Evolutionary conservation across 1,140 invertebrate species (phyloP).

Genomic region (Chironomus striatipennis): DNA sequence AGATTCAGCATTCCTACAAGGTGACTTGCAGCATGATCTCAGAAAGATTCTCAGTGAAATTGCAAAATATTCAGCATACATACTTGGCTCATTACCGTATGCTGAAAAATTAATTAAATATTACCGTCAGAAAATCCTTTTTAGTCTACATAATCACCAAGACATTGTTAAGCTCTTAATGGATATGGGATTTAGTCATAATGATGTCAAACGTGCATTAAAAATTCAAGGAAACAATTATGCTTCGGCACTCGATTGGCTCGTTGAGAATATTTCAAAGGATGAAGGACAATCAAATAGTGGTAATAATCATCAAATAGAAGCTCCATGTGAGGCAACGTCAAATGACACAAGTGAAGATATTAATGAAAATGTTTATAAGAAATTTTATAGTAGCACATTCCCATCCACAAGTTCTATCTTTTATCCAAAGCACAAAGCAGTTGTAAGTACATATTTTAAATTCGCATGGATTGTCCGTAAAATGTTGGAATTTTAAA

Average conservation of each 20-base stretch:
- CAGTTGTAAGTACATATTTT: conserved; percentile 3
- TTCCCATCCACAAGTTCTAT: background rate
- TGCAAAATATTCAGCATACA: conserved; percentile 36
- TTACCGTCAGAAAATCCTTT: conserved; percentile 37
- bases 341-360: conserved; percentile 30
- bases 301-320: conserved; percentile 27
- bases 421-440: background rate
- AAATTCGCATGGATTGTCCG: too few species aligned
- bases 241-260: conserved; percentile 35
- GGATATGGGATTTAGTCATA: conserved; percentile 37
- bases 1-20: background rate
- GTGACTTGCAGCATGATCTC: conserved; percentile 36
- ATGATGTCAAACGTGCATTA: conserved; percentile 34
- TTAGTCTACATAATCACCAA: conserved; percentile 34
- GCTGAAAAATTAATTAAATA: conserved; percentile 36
- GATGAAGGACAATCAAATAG: conserved; percentile 27
- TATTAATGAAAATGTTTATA: conserved; percentile 34
- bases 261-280: conserved; percentile 36
- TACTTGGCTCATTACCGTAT: conserved; percentile 37
- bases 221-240: conserved; percentile 33
- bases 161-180: conserved; percentile 37
- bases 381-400: background rate
- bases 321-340: conserved; percentile 32
- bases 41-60: conserved; percentile 38
- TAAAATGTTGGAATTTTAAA: too few species aligned